A percentile compares a stretch with the other conserved stretches of the same genome.
These are phyloP conservation scores for Chloropsis hardwickii DNA, from an alignment of 2,113 vertebrate genomes.

Conservation along the genomic window DNA sequence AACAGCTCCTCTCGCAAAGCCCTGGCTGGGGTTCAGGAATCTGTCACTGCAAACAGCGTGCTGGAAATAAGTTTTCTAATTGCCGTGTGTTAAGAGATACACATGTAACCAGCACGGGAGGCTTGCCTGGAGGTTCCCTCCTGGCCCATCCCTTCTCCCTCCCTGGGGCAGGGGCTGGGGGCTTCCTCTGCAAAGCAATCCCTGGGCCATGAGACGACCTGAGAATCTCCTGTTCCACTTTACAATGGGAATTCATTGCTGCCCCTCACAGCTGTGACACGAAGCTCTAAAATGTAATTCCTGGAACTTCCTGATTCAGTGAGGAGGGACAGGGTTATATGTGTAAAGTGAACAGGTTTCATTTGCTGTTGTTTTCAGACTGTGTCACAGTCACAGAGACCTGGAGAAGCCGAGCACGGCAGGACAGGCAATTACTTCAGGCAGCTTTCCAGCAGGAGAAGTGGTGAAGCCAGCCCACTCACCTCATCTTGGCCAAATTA, in stretches of 20 bases:
- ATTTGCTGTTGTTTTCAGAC: background rate
- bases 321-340: background rate
- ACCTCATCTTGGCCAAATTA: background rate
- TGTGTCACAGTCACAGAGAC: background rate
- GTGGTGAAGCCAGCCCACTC: background rate
- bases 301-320: background rate
- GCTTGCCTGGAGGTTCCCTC: background rate
- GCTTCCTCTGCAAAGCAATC: background rate
- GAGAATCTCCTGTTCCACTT: background rate
- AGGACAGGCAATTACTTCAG: background rate
- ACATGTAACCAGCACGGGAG: accelerated
- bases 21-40: slow-evolving; percentile 45
- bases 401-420: background rate
- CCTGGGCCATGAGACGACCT: accelerated
- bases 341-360: background rate
- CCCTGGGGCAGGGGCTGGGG: background rate
- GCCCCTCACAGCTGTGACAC: background rate
- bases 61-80: slow-evolving; percentile 24
- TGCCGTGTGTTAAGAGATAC: background rate
- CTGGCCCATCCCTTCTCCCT: background rate
- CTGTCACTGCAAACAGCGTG: slow-evolving; percentile 13
- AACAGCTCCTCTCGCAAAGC: background rate
- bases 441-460: background rate
- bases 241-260: background rate
- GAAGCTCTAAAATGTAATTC: background rate